Evolutionary conservation across 2,113 vertebrate genomes (phyloP).

Genomic region (Ardeotis arabs): DNA sequence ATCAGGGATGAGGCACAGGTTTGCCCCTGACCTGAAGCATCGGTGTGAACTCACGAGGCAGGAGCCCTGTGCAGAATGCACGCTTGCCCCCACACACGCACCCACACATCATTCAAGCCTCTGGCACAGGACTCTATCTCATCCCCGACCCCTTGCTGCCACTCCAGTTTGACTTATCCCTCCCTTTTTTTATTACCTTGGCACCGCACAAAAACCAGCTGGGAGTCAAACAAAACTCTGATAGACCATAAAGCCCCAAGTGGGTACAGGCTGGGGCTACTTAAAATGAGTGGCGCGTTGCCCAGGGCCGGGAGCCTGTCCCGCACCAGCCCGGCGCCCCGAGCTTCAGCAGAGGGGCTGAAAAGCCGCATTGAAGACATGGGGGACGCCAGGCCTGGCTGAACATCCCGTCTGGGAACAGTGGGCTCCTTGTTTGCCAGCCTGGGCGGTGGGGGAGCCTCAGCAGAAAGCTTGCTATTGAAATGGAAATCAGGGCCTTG

Average conservation of each 20-base stretch:
- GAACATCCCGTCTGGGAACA: slow-evolving; percentile 76
- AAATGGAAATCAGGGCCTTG: slow-evolving; percentile 80
- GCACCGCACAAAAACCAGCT: slow-evolving; percentile 18
- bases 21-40: background rate
- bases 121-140: background rate
- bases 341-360: slow-evolving; percentile 9
- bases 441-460: slow-evolving; percentile 65
- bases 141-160: background rate
- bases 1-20: background rate
- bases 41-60: background rate
- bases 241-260: slow-evolving; percentile 50
- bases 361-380: slow-evolving; percentile 75
- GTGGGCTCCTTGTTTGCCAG: slow-evolving; percentile 72
- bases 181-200: background rate
- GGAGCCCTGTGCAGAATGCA: background rate
- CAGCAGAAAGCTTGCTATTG: slow-evolving; percentile 75
- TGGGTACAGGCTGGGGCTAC: slow-evolving; percentile 39
- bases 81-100: fast-evolving
- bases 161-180: background rate
- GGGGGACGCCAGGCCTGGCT: slow-evolving; percentile 72
- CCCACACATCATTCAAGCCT: background rate
- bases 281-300: slow-evolving; percentile 51
- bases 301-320: slow-evolving; percentile 21
- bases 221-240: background rate
- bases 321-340: slow-evolving; percentile 27